These are phyloP conservation scores for Gymnodraco acuticeps DNA, from an alignment of 2,797 vertebrate species.

Conservation along the genomic window DNA sequence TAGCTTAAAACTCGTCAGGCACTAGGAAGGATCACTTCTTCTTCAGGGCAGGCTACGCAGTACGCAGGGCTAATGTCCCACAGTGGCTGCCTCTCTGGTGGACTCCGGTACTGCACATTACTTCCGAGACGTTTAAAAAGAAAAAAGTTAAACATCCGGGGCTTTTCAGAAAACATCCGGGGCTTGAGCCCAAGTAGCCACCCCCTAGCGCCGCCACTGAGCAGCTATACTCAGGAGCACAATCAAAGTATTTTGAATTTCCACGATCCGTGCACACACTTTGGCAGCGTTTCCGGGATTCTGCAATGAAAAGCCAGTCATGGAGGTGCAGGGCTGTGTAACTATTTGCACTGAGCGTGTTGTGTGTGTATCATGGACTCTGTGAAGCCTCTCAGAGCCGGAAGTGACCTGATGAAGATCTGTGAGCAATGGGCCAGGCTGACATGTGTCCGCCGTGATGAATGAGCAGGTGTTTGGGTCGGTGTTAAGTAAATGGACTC, in stretches of 20 bases:
- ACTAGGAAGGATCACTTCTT: too few species aligned
- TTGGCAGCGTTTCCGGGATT: background rate
- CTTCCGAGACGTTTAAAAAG: too few species aligned
- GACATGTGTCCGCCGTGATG: conserved; percentile 74
- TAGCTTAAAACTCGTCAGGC: too few species aligned
- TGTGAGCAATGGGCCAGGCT: conserved; percentile 67
- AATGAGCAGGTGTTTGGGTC: conserved; percentile 78
- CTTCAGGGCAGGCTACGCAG: too few species aligned
- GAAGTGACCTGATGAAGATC: conserved; percentile 75
- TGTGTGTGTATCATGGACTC: conserved; percentile 42
- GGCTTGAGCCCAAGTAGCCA: too few species aligned
- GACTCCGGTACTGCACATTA: too few species aligned
- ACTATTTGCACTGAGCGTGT: conserved; percentile 39
- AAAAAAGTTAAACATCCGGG: too few species aligned
- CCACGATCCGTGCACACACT: conserved; percentile 11
- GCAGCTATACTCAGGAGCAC: background rate
- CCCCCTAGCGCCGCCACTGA: too few species aligned
- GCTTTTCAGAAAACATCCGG: too few species aligned
- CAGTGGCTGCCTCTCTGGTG: too few species aligned
- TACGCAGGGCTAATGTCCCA: too few species aligned
- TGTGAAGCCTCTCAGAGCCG: conserved; percentile 40
- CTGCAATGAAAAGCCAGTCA: conserved; percentile 25
- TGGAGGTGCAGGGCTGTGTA: conserved; percentile 12
- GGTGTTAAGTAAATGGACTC: conserved; percentile 80
- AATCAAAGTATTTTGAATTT: background rate